A percentile compares a stretch with the other conserved stretches of the same genome.
These are phyloP conservation scores for Acleris literana DNA, from an alignment of 2,888 invertebrate species.

Conservation along the genomic window DNA sequence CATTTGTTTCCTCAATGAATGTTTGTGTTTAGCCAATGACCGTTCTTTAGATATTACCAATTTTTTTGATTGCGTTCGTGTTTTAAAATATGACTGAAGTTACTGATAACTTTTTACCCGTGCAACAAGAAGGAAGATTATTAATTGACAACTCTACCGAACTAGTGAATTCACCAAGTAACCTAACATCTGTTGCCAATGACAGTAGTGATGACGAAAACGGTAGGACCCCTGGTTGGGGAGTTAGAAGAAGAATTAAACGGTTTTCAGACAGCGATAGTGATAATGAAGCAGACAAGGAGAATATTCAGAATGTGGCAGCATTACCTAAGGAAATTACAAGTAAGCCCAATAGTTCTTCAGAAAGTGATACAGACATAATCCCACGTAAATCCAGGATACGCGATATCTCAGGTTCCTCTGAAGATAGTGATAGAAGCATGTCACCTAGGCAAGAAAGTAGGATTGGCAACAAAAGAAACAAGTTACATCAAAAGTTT, in stretches of 20 bases:
- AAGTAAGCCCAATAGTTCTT: conserved; percentile 12
- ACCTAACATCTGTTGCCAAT: conserved; percentile 12
- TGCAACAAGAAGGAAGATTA: not conserved
- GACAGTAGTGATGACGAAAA: conserved; percentile 46
- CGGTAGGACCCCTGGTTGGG: conserved; percentile 40
- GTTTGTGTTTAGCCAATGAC: too few relatives aligned
- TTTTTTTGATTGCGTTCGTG: not conserved
- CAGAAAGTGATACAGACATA: conserved; percentile 39
- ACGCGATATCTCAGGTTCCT: conserved; percentile 44
- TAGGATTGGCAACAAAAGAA: conserved; percentile 62
- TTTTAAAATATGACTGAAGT: not conserved
- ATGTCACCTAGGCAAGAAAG: conserved; percentile 45
- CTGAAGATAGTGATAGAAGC: conserved; percentile 29
- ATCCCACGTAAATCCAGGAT: conserved; percentile 43
- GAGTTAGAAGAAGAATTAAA: conserved; percentile 50
- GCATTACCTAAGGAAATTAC: conserved; percentile 1
- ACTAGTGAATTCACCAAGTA: conserved; percentile 35
- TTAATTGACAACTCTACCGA: conserved; percentile 1
- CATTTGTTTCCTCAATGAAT: too few relatives aligned
- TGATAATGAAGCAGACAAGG: conserved; percentile 54
- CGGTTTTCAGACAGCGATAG: conserved; percentile 61
- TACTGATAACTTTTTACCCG: not conserved
- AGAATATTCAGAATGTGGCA: conserved; percentile 27
- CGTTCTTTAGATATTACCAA: too few relatives aligned
- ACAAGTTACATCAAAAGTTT: conserved; percentile 67